A percentile compares a stretch with the other conserved stretches of the same genome.
phyloP scores from a whole-genome alignment of 2,113 vertebrate genomes.

The Anseranas semipalmata region DNA sequence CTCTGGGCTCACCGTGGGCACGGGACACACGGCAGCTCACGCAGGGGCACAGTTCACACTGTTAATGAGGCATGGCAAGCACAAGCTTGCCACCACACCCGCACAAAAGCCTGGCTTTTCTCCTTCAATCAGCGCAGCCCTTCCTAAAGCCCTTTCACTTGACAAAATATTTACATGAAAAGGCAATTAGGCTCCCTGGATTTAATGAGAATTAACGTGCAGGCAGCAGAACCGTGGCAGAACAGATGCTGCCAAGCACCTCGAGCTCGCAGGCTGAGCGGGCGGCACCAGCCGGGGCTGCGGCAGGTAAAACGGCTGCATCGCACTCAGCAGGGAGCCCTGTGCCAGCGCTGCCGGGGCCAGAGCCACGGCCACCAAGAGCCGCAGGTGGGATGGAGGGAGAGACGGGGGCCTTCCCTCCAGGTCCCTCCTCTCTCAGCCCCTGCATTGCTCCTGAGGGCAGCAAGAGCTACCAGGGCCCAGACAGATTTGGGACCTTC shows the following conservation, averaged over 20 bases:
- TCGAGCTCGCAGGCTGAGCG: accelerated
- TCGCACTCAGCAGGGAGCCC: accelerated
- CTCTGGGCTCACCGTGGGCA: neutral
- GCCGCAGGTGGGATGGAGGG: accelerated
- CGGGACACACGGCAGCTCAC: accelerated
- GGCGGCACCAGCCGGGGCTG: accelerated
- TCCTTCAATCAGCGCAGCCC: neutral
- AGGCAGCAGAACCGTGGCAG: neutral
- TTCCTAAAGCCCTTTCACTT: neutral
- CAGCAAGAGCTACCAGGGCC: neutral
- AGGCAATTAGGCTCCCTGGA: neutral
- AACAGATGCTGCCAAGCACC: neutral
- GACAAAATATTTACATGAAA: neutral
- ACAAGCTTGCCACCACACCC: accelerated
- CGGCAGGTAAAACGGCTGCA: neutral
- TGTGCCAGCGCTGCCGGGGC: accelerated
- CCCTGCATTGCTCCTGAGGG: neutral
- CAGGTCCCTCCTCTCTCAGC: neutral
- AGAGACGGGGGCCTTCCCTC: neutral
- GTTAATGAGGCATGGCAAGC: neutral
- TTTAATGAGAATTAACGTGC: neutral
- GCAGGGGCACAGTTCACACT: accelerated
- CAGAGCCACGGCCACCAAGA: accelerated
- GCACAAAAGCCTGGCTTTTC: neutral
- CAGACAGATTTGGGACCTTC: neutral